Percentiles rank a stretch among this genome's conserved stretches.
Conservation (phyloP, 2,797 vertebrate species). For the Astyanax mexicanus region DNA sequence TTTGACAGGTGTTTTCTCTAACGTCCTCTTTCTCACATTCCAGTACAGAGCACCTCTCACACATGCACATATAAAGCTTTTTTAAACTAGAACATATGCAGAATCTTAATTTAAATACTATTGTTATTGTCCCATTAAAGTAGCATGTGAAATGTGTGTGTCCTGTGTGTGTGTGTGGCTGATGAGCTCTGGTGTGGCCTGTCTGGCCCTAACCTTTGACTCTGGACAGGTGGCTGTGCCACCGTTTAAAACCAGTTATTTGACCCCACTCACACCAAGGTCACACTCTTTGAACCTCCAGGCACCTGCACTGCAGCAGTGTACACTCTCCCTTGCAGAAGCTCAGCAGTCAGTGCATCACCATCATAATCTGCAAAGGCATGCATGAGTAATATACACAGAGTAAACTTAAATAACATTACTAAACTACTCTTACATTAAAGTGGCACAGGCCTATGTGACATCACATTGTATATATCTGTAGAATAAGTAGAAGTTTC, state of each 20-base stretch:
- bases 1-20: slow-evolving; percentile 7
- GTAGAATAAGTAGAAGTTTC: too few relatives aligned
- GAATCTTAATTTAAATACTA: background rate
- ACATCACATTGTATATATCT: too few relatives aligned
- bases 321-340: slow-evolving; percentile 16
- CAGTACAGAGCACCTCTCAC: background rate
- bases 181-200: slow-evolving; percentile 47
- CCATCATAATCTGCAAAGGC: background rate
- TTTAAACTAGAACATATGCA: background rate
- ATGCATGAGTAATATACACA: background rate
- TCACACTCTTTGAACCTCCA: slow-evolving; percentile 31
- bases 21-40: background rate
- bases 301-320: slow-evolving; percentile 66
- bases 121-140: background rate
- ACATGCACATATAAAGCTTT: background rate
- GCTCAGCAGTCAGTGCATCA: background rate
- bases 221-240: slow-evolving; percentile 64
- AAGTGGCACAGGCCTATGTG: too few relatives aligned
- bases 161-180: slow-evolving; percentile 54
- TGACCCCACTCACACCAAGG: slow-evolving; percentile 61
- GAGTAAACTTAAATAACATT: background rate
- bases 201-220: slow-evolving; percentile 52
- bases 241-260: slow-evolving; percentile 63
- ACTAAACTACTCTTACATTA: too few relatives aligned
- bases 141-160: slow-evolving; percentile 8